Evolutionary conservation across 2,797 vertebrate species (phyloP).

Genomic region (Tinamus major): DNA sequence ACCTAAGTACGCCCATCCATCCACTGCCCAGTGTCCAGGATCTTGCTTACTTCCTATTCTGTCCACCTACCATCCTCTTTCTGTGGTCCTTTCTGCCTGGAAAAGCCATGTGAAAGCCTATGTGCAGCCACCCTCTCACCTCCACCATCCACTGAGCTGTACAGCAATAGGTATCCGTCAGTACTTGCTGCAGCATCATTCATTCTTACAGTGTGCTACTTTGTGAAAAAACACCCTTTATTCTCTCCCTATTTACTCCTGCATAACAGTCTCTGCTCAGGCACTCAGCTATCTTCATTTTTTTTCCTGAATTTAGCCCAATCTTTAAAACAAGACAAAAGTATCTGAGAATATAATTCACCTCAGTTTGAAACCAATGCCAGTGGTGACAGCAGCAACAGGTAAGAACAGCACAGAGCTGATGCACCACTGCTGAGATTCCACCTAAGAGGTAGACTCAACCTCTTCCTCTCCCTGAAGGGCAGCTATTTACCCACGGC

Average conservation of each 20-base stretch:
- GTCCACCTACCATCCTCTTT: neutral
- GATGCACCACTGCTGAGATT: neutral
- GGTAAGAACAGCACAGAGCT: slow-evolving; percentile 1
- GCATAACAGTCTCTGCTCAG: slow-evolving; percentile 37
- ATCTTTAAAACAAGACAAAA: slow-evolving; percentile 38
- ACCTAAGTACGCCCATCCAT: neutral
- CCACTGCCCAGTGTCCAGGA: neutral
- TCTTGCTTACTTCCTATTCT: neutral
- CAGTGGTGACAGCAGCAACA: slow-evolving; percentile 22
- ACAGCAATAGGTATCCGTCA: neutral
- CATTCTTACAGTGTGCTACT: neutral
- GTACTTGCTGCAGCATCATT: neutral
- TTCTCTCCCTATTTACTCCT: neutral
- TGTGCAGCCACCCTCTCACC: neutral
- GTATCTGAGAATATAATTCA: slow-evolving; percentile 47
- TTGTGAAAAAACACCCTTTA: slow-evolving; percentile 1
- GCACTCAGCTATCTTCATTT: slow-evolving; percentile 38
- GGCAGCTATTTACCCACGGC: neutral
- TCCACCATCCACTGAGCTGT: neutral
- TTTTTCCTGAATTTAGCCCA: slow-evolving; percentile 42
- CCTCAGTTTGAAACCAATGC: slow-evolving; percentile 38
- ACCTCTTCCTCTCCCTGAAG: neutral
- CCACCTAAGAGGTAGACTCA: neutral
- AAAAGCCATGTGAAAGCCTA: neutral
- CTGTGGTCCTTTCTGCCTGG: neutral